Evolutionary conservation across 2,113 vertebrate genomes (phyloP).

Genomic region (Ictidomys tridecemlineatus): DNA sequence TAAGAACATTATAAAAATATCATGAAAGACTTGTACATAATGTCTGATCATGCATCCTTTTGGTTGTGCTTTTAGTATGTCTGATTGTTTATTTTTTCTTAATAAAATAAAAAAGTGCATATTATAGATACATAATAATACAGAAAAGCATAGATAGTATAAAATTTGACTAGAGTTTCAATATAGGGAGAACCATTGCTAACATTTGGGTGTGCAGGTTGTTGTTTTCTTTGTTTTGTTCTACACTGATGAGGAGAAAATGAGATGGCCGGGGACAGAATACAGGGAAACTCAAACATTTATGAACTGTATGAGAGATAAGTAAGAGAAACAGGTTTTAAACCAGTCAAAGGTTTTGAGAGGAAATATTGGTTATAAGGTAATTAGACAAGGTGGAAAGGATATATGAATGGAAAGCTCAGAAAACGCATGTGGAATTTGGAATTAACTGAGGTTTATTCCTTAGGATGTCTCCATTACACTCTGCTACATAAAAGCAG

Average conservation of each 20-base stretch:
- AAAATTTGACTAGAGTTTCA: not conserved
- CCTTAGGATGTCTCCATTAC: not conserved
- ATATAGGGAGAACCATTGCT: not conserved
- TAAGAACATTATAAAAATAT: conserved; percentile 6
- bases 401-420: not conserved
- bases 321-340: not conserved
- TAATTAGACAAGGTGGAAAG: not conserved
- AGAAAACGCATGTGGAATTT: not conserved
- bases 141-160: not conserved
- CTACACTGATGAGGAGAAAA: not conserved
- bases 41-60: not conserved
- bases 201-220: not conserved
- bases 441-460: not conserved
- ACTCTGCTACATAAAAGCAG: not conserved
- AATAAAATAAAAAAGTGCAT: not conserved
- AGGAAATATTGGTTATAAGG: not conserved
- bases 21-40: not conserved
- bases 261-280: not conserved
- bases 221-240: not conserved
- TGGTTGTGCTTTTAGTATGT: not conserved
- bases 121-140: not conserved
- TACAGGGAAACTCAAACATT: not conserved
- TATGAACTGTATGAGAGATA: not conserved
- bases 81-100: not conserved
- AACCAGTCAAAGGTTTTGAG: not conserved